Conservation (phyloP, 1,140 invertebrate species). For the Wiebesia pumilae region DNA sequence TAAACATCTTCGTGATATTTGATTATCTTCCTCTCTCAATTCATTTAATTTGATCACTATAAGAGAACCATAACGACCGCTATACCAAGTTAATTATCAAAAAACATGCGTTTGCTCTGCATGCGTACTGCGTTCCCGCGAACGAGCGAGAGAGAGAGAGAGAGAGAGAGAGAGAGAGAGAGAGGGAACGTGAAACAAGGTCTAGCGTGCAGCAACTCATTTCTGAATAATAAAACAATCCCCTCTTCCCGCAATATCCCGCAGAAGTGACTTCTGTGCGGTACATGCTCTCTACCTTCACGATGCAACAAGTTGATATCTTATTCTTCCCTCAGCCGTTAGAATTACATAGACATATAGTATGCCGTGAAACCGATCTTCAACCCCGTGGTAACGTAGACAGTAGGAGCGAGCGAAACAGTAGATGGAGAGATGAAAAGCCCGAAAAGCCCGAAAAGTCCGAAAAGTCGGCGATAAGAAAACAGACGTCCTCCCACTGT, state of each 20-base stretch:
- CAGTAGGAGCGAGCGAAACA: neutral
- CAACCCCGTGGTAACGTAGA: neutral
- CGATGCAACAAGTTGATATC: slow-evolving; percentile 69
- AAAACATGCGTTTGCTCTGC: neutral
- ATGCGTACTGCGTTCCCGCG: neutral
- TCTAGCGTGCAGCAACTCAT: slow-evolving; percentile 54
- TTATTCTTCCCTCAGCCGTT: slow-evolving; percentile 57
- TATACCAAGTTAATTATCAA: slow-evolving; percentile 26
- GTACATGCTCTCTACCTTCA: slow-evolving; percentile 48
- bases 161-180: neutral
- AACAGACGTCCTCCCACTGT: slow-evolving; percentile 28
- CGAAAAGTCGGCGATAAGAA: slow-evolving; percentile 56
- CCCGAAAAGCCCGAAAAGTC: neutral
- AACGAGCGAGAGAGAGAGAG: neutral
- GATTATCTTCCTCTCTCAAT: slow-evolving; percentile 10
- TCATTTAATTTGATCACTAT: slow-evolving; percentile 33
- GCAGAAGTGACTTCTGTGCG: slow-evolving; percentile 15
- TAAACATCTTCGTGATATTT: slow-evolving; percentile 1
- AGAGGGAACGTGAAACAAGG: slow-evolving; percentile 3
- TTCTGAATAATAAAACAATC: slow-evolving; percentile 64
- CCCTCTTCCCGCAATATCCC: slow-evolving; percentile 30
- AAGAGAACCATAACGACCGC: neutral
- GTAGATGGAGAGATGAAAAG: neutral
- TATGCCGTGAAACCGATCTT: neutral
- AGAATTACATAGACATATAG: neutral